phyloP scores from a whole-genome alignment of 2,888 invertebrate genomes.

The Orthosia cruda region DNA sequence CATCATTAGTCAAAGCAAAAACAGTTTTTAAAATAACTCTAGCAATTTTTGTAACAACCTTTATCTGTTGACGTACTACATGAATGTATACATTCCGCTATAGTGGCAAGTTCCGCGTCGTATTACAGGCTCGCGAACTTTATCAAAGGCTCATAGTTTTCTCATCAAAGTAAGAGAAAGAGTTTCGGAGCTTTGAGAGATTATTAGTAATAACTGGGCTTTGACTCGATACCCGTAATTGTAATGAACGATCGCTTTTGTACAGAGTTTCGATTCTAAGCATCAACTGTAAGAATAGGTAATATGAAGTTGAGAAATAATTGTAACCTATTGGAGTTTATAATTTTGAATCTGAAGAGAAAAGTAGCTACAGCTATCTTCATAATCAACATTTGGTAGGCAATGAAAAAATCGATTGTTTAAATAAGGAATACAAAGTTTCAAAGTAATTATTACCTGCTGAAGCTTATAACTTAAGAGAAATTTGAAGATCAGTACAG shows the following conservation, averaged over 20 bases:
- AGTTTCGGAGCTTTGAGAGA: slow-evolving; percentile 16
- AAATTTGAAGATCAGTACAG: too few relatives aligned
- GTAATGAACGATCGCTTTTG: slow-evolving; percentile 16
- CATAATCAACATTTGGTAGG: too few relatives aligned
- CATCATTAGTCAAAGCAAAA: too few relatives aligned
- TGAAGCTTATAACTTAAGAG: too few relatives aligned
- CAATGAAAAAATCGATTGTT: too few relatives aligned
- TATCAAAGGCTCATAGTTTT: slow-evolving; percentile 54
- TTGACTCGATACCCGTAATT: not conserved
- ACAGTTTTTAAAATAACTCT: too few relatives aligned
- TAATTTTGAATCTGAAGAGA: not conserved
- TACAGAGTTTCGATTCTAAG: not conserved
- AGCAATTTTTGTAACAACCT: too few relatives aligned
- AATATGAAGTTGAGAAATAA: not conserved
- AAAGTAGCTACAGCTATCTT: too few relatives aligned
- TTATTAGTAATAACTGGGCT: slow-evolving; percentile 22
- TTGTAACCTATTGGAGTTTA: not conserved
- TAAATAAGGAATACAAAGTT: too few relatives aligned
- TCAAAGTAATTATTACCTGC: too few relatives aligned
- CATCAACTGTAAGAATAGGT: not conserved
- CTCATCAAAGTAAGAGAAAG: slow-evolving; percentile 53
- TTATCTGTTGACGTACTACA: not conserved
- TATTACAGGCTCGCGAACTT: slow-evolving; percentile 30
- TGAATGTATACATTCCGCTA: not conserved
- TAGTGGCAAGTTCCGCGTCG: slow-evolving; percentile 14